Conservation (phyloP, 2,888 invertebrate species). For the Melinaea menophilus region DNA sequence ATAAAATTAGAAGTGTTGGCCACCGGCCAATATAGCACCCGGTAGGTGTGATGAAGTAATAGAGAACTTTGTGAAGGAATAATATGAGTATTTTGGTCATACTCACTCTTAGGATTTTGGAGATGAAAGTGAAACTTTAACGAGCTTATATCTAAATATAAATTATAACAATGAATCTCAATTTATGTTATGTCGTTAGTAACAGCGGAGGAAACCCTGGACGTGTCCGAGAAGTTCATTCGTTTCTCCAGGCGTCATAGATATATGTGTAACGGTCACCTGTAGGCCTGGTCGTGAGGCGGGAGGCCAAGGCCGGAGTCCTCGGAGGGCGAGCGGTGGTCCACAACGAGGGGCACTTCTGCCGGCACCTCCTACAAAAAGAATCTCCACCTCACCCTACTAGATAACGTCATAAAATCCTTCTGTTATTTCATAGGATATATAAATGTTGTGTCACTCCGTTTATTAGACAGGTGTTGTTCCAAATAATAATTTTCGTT, state of each 20-base stretch:
- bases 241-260: conserved; percentile 7
- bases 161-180: too few relatives aligned
- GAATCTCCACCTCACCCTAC: conserved; percentile 73
- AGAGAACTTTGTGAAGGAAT: conserved; percentile 9
- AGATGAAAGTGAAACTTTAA: too few relatives aligned
- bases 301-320: conserved; percentile 96
- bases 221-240: background rate
- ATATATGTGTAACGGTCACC: conserved; percentile 66
- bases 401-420: conserved; percentile 19
- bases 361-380: conserved; percentile 77
- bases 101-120: conserved; percentile 6
- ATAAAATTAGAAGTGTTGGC: conserved; percentile 68
- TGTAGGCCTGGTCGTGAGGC: conserved; percentile 83
- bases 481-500: background rate
- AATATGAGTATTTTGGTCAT: conserved; percentile 9
- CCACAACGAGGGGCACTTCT: conserved; percentile 80
- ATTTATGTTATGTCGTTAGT: too few relatives aligned
- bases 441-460: background rate
- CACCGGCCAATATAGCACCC: conserved; percentile 61
- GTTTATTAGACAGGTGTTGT: background rate
- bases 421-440: conserved; percentile 8
- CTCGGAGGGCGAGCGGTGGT: conserved; percentile 92
- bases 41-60: conserved; percentile 30
- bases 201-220: too few relatives aligned
- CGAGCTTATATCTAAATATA: too few relatives aligned